A percentile compares a stretch with the other conserved stretches of the same genome.
These are phyloP conservation scores for Dryocosmus kuriphilus DNA, from an alignment of 2,888 invertebrate genomes.

Conservation along the genomic window DNA sequence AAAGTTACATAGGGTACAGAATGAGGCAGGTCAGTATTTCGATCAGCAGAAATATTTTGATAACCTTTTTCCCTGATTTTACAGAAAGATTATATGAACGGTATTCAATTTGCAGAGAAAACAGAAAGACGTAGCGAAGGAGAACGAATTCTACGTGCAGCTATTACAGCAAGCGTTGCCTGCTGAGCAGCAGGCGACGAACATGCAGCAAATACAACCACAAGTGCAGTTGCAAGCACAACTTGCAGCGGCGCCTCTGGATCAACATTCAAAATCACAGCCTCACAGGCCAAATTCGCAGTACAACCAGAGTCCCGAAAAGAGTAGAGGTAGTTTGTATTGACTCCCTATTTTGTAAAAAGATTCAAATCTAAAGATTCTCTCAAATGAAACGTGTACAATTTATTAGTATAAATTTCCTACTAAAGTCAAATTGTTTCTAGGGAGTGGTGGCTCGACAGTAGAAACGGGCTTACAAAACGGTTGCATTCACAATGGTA, in stretches of 20 bases:
- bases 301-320: conserved; percentile 78
- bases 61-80: conserved; percentile 32
- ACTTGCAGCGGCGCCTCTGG: conserved; percentile 65
- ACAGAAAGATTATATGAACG: conserved; percentile 26
- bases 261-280: conserved; percentile 74
- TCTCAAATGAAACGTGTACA: too few relatives aligned
- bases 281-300: conserved; percentile 73
- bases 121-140: conserved; percentile 95
- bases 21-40: conserved; percentile 83
- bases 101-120: conserved; percentile 83
- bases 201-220: conserved; percentile 70
- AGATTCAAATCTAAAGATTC: too few relatives aligned
- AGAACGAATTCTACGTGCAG: conserved; percentile 97
- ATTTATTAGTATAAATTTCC: neutral
- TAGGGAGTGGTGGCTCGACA: conserved; percentile 67
- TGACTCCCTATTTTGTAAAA: conserved; percentile 36
- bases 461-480: conserved; percentile 72
- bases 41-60: conserved; percentile 18
- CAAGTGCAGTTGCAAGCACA: conserved; percentile 69
- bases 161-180: conserved; percentile 95
- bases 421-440: conserved; percentile 36
- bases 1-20: conserved; percentile 93
- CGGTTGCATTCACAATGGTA: conserved; percentile 72
- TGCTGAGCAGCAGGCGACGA: conserved; percentile 79
- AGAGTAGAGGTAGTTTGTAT: conserved; percentile 78